Conservation (phyloP, 64 coral and sea anemone species). For the Montipora capricornis region DNA sequence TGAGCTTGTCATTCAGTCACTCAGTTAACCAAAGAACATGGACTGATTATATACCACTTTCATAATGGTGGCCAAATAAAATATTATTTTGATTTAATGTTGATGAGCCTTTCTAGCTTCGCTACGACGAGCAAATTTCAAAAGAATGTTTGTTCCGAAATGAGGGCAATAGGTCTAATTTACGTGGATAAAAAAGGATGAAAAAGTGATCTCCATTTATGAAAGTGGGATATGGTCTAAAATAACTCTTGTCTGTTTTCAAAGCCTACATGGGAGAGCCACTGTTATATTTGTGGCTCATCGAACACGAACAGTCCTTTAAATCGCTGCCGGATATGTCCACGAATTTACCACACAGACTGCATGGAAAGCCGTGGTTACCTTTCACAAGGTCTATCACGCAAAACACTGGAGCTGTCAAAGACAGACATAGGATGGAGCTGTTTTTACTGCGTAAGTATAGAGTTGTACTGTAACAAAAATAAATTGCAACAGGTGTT, state of each 20-base stretch:
- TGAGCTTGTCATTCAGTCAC: no score
- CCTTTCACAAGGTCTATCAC: constrained; percentile 20
- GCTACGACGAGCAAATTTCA: no score
- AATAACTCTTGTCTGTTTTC: background rate
- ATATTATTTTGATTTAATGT: no score
- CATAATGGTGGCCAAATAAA: no score
- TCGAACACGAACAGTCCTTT: background rate
- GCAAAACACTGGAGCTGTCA: constrained; percentile 36
- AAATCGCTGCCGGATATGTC: constrained; percentile 57
- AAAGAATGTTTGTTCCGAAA: no score
- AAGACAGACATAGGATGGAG: constrained; percentile 63
- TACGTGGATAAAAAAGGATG: no score
- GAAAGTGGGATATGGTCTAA: background rate
- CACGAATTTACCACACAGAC: constrained; percentile 48
- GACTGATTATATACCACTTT: no score
- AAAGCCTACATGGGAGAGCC: constrained; percentile 7
- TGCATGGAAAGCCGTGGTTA: constrained; percentile 59
- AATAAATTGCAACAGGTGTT: no score
- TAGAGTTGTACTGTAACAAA: background rate
- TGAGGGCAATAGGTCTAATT: no score
- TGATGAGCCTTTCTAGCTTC: no score
- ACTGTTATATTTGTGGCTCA: constrained; percentile 41
- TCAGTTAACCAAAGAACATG: no score
- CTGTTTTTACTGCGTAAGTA: constrained; percentile 71
- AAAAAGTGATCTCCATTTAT: no score